Percentiles rank a stretch among this genome's conserved stretches.
Conservation (phyloP, 2,797 vertebrate genomes). For the Lindbergichthys nudifrons region DNA sequence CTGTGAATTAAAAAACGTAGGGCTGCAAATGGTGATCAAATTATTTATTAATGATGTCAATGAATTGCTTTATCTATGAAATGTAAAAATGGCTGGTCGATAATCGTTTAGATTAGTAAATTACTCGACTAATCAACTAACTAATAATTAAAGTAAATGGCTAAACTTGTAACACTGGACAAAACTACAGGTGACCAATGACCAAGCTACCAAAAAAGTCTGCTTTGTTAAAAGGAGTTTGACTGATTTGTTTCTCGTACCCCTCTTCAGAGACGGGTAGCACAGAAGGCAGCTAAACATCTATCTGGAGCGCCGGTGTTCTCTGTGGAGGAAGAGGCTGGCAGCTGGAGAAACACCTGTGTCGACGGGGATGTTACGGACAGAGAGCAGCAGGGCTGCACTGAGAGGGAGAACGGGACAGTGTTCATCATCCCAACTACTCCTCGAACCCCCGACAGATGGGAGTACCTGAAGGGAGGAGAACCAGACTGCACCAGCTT, state of each 20-base stretch:
- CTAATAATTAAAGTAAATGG: too few relatives aligned
- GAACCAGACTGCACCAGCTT: conserved; percentile 76
- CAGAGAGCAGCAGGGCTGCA: conserved; percentile 57
- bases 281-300: conserved; percentile 52
- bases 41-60: too few relatives aligned
- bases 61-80: too few relatives aligned
- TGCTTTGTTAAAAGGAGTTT: background rate
- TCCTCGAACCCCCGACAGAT: conserved; percentile 69
- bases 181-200: background rate
- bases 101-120: too few relatives aligned
- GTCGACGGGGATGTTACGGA: conserved; percentile 37
- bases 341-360: conserved; percentile 53
- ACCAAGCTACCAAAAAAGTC: conserved; percentile 2
- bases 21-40: too few relatives aligned
- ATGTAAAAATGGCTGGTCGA: too few relatives aligned
- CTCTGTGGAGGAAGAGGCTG: conserved; percentile 75
- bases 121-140: too few relatives aligned
- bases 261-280: conserved; percentile 61
- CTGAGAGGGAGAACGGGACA: conserved; percentile 76
- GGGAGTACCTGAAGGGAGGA: conserved; percentile 84
- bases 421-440: conserved; percentile 82
- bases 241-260: conserved; percentile 1
- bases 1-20: background rate
- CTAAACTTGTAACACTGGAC: background rate
- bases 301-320: conserved; percentile 55